Percentiles rank a stretch among this genome's conserved stretches.
These are phyloP conservation scores for Sturnus vulgaris DNA, from an alignment of 2,113 vertebrate species.

Conservation along the genomic window DNA sequence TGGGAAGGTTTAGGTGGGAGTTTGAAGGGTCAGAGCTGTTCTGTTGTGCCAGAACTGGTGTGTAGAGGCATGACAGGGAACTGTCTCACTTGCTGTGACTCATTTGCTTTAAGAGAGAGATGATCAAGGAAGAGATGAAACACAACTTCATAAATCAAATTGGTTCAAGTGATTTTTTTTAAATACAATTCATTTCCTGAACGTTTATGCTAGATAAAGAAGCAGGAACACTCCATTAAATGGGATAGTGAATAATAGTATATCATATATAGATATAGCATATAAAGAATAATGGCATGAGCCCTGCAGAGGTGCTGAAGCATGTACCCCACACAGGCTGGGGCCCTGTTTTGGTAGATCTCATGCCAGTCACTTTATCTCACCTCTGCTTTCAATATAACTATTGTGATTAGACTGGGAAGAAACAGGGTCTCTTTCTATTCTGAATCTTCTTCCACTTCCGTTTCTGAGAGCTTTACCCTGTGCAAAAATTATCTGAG, in stretches of 20 bases:
- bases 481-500: neutral
- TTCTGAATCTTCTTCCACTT: neutral
- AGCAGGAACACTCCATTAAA: neutral
- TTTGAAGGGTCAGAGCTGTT: neutral
- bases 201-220: neutral
- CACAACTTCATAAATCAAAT: neutral
- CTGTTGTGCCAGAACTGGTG: neutral
- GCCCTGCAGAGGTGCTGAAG: neutral
- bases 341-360: neutral
- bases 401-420: neutral
- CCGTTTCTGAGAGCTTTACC: neutral
- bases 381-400: neutral
- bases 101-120: neutral
- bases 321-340: neutral
- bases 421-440: neutral
- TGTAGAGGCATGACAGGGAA: neutral
- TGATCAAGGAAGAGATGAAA: neutral
- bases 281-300: neutral
- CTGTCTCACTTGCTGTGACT: neutral
- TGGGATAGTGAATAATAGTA: neutral
- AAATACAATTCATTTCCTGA: neutral
- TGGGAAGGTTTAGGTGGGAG: neutral
- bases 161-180: neutral
- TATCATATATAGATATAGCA: neutral
- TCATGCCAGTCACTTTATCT: neutral